These are phyloP conservation scores for Drosophila kambysellisi DNA, from an alignment of 2,888 invertebrate genomes.

Conservation along the genomic window DNA sequence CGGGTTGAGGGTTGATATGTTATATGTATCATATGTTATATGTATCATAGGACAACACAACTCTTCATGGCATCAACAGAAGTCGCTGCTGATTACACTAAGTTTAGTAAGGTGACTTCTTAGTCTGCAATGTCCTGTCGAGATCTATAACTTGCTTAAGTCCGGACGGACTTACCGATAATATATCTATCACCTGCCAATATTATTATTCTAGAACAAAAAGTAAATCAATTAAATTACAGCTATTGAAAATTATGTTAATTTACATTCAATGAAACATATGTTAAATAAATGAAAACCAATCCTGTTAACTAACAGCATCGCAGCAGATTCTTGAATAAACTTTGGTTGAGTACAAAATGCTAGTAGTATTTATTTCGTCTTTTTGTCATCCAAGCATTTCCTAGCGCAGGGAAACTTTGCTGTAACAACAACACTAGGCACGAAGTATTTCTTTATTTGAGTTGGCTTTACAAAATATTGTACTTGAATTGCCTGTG, in stretches of 20 bases:
- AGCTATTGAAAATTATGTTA: too few species aligned
- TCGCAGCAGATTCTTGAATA: too few species aligned
- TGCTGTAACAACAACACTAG: neutral
- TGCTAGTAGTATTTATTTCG: too few species aligned
- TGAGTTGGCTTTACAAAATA: neutral
- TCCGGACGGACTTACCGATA: neutral
- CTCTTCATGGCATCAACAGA: neutral
- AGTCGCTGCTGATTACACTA: neutral
- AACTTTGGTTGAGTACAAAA: too few species aligned
- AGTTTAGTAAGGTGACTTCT: neutral
- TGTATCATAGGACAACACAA: too few species aligned
- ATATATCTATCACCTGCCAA: neutral
- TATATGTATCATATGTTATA: too few species aligned
- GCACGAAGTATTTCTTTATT: neutral
- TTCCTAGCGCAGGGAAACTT: too few species aligned
- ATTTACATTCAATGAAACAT: too few species aligned
- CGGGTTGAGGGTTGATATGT: too few species aligned
- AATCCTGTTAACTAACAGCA: too few species aligned
- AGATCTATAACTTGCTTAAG: neutral
- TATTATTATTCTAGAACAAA: neutral
- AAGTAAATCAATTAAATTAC: neutral
- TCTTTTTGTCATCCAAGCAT: too few species aligned
- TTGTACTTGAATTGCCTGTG: neutral
- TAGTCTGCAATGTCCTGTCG: neutral
- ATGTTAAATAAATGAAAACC: too few species aligned